Evolutionary conservation across 2,113 vertebrate genomes (phyloP).

Genomic region (Oreamnos americanus): DNA sequence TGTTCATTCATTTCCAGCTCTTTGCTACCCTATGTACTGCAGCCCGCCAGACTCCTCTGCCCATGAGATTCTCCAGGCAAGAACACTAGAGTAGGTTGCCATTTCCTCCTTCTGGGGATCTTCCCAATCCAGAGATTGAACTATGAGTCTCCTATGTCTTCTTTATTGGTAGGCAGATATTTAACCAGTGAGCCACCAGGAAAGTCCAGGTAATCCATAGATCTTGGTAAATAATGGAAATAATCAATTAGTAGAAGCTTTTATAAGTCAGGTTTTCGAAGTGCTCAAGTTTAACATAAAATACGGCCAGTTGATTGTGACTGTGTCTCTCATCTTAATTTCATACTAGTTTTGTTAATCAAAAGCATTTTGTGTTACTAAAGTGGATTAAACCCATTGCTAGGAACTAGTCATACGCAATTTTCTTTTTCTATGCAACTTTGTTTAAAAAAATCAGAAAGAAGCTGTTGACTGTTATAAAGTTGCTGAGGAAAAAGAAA

Average conservation of each 20-base stretch:
- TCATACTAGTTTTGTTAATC: background rate
- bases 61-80: background rate
- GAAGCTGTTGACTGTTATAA: background rate
- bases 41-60: accelerated
- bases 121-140: background rate
- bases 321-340: background rate
- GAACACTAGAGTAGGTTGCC: background rate
- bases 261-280: background rate
- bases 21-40: background rate
- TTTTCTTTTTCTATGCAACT: background rate
- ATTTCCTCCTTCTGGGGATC: background rate
- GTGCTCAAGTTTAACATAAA: background rate
- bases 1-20: background rate
- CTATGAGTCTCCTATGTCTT: background rate
- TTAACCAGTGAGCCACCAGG: background rate
- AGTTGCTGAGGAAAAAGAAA: background rate
- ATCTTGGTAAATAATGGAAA: background rate
- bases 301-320: background rate
- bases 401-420: background rate
- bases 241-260: background rate
- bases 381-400: background rate
- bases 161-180: background rate
- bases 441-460: background rate
- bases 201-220: background rate
- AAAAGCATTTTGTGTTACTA: background rate